Percentiles rank a stretch among this genome's conserved stretches.
Evolutionary conservation across 2,113 vertebrate genomes (phyloP).

Genomic region (Promerops cafer): DNA sequence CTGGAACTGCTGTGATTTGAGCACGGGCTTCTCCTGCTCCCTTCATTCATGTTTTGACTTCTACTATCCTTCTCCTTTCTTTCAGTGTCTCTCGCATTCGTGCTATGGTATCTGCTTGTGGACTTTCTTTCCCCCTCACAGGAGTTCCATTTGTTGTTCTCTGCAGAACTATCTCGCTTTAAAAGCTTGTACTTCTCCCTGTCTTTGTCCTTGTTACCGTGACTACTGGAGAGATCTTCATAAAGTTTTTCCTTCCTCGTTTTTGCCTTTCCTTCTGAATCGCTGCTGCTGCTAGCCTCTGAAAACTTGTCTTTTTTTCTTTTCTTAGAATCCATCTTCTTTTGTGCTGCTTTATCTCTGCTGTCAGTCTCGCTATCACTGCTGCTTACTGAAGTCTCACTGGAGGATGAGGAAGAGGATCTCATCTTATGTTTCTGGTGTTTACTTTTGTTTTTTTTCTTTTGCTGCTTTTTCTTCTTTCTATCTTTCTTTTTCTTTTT

Average conservation of each 20-base stretch:
- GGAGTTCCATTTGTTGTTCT: conserved; percentile 58
- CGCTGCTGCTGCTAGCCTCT: conserved; percentile 68
- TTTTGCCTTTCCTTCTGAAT: conserved; percentile 70
- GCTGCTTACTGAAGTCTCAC: conserved; percentile 74
- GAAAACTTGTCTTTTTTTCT: conserved; percentile 75
- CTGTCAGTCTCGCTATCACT: conserved; percentile 76
- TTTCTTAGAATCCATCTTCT: conserved; percentile 77
- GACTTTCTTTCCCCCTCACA: conserved; percentile 68
- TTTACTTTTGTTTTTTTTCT: conserved; percentile 83
- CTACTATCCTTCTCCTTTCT: conserved; percentile 56
- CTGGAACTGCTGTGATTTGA: conserved; percentile 47
- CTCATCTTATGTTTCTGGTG: conserved; percentile 80
- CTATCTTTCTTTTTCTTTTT: conserved; percentile 81
- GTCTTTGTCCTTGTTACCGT: conserved; percentile 61
- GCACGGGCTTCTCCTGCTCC: conserved; percentile 41
- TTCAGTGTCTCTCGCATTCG: conserved; percentile 45
- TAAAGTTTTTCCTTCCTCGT: conserved; percentile 71
- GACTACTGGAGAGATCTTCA: conserved; percentile 64
- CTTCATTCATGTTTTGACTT: conserved; percentile 60
- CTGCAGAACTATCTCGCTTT: conserved; percentile 50
- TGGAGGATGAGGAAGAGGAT: conserved; percentile 67
- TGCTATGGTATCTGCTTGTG: conserved; percentile 60
- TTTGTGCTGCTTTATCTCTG: conserved; percentile 72
- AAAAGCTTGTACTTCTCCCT: conserved; percentile 55
- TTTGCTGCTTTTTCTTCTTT: conserved; percentile 85